Base-by-base conservation (phyloP, 2,113 vertebrate species). In the Atlantisia rogersi region DNA sequence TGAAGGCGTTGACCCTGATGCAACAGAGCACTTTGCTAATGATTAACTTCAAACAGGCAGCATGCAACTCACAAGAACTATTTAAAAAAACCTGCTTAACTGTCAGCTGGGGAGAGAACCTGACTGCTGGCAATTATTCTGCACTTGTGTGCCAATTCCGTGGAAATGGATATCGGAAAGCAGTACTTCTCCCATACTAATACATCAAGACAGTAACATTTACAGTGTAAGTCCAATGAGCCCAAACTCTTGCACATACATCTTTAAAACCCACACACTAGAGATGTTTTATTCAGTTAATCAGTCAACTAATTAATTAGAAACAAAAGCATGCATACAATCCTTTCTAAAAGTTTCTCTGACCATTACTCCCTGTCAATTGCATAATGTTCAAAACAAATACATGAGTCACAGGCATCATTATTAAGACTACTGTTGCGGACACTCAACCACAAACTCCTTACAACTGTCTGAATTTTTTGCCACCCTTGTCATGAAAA, bases 21-120 rank as follows among this genome's bases (percentile, higher is more conserved):
- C 88, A 93, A 46, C 17, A 67, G 59, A 92, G 39, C 35, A 81
- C 46, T 88, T 71, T 0, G 1, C 15, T 68, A 90, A 70, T 86
- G 8, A 93, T 93, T 94, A 96, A 96, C 89, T 77, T 88, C n/a
- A 86, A 74, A 75, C n/a, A 77, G 50, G 63, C 55, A 55, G 86
- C 80, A 29, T 0, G 0, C 25, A 73, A 63, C 44, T 85, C 70
- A 50, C 22, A 19, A 32, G 58, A 29, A 70, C 17, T 46, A 50
- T 15, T 79, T n/a, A 50, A 52, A 68, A 56, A 68, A 62, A 31
- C 24, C 44, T 79, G 42, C 48, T 53, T 44, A 32, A 76, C 31
- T 70, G 39, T 74, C 63, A 80, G 50, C 15, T 13, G 13, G 4
- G 22, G 25, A 77, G 16, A 67, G 79, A 88, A 37, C 5, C 18